Conservation (phyloP, 2,113 vertebrate species). For the Hemiscyllium ocellatum region DNA sequence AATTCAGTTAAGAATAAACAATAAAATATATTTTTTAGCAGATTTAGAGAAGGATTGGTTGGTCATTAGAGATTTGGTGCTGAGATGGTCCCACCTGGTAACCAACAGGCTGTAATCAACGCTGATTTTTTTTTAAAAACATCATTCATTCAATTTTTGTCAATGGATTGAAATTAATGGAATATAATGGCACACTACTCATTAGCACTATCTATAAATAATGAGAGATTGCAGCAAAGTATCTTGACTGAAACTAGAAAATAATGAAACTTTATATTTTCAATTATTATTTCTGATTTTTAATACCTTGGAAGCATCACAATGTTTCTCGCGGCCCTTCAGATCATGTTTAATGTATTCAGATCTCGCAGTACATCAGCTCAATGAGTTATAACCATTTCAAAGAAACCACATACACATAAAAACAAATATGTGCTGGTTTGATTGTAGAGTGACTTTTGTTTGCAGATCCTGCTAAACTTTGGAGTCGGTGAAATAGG, state of each 20-base stretch:
- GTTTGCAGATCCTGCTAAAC: background rate
- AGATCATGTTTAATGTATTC: background rate
- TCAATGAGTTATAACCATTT: background rate
- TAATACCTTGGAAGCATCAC: background rate
- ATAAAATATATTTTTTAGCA: background rate
- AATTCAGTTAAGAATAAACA: background rate
- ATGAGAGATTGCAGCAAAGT: background rate
- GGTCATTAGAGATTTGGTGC: background rate
- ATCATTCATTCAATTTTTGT: background rate
- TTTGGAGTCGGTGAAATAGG: background rate
- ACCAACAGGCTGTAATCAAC: background rate
- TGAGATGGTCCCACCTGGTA: background rate
- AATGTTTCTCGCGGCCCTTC: background rate
- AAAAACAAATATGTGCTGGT: background rate
- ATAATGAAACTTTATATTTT: background rate
- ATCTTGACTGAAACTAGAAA: background rate
- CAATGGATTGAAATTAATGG: background rate
- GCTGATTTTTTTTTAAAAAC: background rate
- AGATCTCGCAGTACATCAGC: background rate
- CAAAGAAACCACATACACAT: background rate
- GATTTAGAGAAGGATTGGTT: background rate
- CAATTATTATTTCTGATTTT: background rate
- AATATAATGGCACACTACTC: background rate
- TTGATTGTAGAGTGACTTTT: constrained; percentile 7
- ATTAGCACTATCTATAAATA: background rate